Base-by-base conservation (phyloP, 2,888 invertebrate genomes). In the Zhuqinia jingwanae region DNA sequence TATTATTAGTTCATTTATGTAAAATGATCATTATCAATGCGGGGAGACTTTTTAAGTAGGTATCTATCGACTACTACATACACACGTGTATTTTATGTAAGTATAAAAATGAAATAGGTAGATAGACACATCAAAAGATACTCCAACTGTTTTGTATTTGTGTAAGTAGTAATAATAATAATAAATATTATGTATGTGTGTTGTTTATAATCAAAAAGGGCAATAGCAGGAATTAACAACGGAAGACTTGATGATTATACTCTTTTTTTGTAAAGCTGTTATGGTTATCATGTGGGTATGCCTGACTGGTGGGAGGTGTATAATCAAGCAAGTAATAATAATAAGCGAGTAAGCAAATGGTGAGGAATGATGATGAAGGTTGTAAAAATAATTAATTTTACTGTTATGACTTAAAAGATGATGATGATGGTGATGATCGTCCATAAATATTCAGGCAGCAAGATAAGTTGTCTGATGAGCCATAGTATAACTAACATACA, bases 351-450 rank as follows among this genome's bases (percentile, higher is more conserved):
- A 80, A 88, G 85, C 85, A 88, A 89, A 90, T 89, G 89, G 90
- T 79, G 90, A 88, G 89, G 90, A 89, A 89, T 75, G 89, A 90
- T 88, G 87, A 88, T 86, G 75, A 79, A 81, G 63, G 73, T 68
- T 65, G 81, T 82, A 86, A 36, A 36, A 36, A 79, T 88, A 84
- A 88, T 88, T 85, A 85, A 85, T 85, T 88, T 81, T 84, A 88
- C 65, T 82, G 60, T 82, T 79, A 88, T 73, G 73, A 42, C 88
- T 83, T 58, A 85, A 88, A 36, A 36, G 36, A 36, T 36, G 85
- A 88, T 81, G 60, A 73, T 82, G 36, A 36, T 36, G 85, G 85
- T 81, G 60, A 73, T 82, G 73, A 77, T 77, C 79, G 36, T 82
- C 82, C 88, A 86, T 88, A 85, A 88, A 88, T 88, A 88, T 88